Base-by-base conservation (phyloP, 2,797 vertebrate species). In the Cossypha caffra region DNA sequence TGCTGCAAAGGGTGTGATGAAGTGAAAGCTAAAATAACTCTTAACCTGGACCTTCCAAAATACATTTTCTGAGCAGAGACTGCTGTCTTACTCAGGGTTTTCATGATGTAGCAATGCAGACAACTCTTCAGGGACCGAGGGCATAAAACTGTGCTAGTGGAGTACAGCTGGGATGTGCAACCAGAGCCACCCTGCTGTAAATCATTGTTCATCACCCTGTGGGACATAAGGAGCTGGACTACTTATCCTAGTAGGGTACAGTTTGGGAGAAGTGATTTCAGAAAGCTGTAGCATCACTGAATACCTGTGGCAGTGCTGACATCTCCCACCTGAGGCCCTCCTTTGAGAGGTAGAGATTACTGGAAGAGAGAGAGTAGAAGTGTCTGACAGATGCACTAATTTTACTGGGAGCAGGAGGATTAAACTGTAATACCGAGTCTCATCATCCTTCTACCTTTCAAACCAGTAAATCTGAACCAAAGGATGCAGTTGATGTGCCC, bases 1-100 rank as follows among this genome's bases (percentile, higher is more conserved):
- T 43, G n/a, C 26, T 91, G 81, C 79, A 84, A 84, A 90, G 62
- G 29, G 43, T 50, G 51, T 19, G 82, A 83, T 75, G 87, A 74
- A 92, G 37, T 50, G 86, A 79, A 93, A 91, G 76, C 76, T 95
- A 84, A 90, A 92, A 59, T 75, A 84, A 73, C 71, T 69, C 59
- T 57, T 88, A 86, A 96, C 87, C 59, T 38, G 33, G 7, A 57
- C 78, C 63, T 88, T 67, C 93, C 59, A 61, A 90, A 86, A 69
- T 57, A 58, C 13, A 47, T 71, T 93, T 94, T 81, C 69, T 90
- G 51, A 90, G 66, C 83, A 78, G 0, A 2, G 25, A 13, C 47
- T 55, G 52, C 62, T 69, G 80, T 38, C 45, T 71, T 42, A 31
- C 64, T 83, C 47, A 7, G 33, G 47, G 48, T 90, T 94, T 94